Conservation (phyloP, 2,797 vertebrate species). For the Eulemur coronatus region DNA sequence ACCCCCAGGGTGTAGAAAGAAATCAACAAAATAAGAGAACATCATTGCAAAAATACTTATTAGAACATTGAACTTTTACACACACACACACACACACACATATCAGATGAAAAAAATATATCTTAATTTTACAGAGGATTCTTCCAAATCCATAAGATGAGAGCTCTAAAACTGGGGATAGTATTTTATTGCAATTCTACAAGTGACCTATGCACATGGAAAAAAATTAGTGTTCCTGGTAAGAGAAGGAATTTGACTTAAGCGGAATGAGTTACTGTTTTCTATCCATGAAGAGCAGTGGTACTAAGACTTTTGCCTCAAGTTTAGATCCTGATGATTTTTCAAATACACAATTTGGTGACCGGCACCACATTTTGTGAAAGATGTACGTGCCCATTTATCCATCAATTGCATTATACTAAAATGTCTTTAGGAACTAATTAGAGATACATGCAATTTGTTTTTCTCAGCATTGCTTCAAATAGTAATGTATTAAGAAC, state of each 20-base stretch:
- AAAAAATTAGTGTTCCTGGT: neutral
- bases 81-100: too few species aligned
- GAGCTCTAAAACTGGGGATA: neutral
- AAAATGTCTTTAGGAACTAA: too few species aligned
- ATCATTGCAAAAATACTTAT: too few species aligned
- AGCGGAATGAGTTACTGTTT: neutral
- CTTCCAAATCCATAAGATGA: neutral
- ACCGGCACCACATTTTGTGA: neutral
- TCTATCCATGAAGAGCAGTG: neutral
- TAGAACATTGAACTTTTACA: too few species aligned
- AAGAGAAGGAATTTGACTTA: neutral
- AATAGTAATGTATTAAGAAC: too few species aligned
- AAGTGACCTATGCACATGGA: neutral
- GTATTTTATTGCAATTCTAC: neutral
- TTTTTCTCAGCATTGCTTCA: too few species aligned
- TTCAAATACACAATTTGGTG: neutral
- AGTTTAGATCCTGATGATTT: neutral
- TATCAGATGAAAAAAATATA: too few species aligned
- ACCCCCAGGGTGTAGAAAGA: too few species aligned
- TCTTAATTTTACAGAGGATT: neutral
- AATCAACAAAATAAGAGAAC: too few species aligned
- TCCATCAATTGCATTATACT: too few species aligned
- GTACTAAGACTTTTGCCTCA: neutral
- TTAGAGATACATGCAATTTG: too few species aligned
- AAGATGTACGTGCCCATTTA: too few species aligned